Conservation (phyloP, 2,797 vertebrate species). For the Peromyscus melanophrys region DNA sequence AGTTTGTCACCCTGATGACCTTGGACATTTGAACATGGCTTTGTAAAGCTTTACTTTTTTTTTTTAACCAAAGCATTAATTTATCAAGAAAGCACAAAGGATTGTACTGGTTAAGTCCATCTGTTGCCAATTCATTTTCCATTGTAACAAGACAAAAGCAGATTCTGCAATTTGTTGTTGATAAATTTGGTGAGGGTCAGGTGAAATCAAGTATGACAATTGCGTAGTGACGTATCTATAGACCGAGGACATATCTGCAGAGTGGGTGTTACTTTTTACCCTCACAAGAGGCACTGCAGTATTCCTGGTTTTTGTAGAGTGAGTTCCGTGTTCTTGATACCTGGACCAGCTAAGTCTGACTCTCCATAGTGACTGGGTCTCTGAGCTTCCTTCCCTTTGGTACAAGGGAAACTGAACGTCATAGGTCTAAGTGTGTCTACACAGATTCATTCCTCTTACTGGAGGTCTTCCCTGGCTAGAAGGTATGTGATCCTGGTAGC, state of each 20-base stretch:
- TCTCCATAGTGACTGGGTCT: not conserved
- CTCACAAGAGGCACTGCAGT: fast-evolving
- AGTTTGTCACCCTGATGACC: fast-evolving
- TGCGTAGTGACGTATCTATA: too few relatives aligned
- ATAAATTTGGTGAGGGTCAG: not conserved
- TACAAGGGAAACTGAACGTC: not conserved
- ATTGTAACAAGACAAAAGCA: not conserved
- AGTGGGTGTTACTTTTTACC: not conserved
- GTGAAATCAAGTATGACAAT: not conserved
- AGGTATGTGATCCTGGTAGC: not conserved
- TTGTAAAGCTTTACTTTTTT: constrained; percentile 29
- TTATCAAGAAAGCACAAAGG: constrained; percentile 18
- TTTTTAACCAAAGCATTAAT: constrained; percentile 5
- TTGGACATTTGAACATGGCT: not conserved
- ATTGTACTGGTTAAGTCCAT: not conserved
- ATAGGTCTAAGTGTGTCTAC: not conserved
- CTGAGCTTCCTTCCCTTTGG: not conserved
- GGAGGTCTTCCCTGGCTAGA: not conserved
- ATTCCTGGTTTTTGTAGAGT: not conserved
- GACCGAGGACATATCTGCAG: too few relatives aligned
- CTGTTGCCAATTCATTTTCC: constrained; percentile 47
- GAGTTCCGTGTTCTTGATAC: not conserved
- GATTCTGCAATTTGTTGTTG: not conserved
- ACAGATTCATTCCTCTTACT: not conserved
- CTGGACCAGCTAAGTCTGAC: not conserved